These are phyloP conservation scores for Bombus pascuorum DNA, from an alignment of 1,140 invertebrate genomes.

Conservation along the genomic window DNA sequence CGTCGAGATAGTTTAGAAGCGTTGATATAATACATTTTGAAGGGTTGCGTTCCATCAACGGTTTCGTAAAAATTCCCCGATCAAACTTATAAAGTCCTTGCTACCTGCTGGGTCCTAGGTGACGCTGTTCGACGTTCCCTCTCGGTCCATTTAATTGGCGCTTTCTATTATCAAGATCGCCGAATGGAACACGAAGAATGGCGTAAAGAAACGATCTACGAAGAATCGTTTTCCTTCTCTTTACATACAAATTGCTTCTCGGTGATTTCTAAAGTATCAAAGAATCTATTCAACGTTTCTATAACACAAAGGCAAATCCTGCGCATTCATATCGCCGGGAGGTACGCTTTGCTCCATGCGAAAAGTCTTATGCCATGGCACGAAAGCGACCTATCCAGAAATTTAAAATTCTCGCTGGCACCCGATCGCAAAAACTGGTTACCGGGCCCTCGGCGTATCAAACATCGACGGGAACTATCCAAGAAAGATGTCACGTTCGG, in stretches of 20 bases:
- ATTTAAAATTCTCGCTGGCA: conserved; percentile 41
- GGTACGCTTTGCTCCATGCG: neutral
- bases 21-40: neutral
- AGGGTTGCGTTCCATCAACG: neutral
- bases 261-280: conserved; percentile 20
- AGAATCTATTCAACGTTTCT: conserved; percentile 23
- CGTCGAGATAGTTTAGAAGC: neutral
- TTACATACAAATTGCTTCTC: neutral
- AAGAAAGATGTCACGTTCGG: conserved; percentile 58
- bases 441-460: conserved; percentile 34
- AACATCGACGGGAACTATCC: neutral
- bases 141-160: neutral
- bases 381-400: conserved; percentile 31
- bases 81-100: no score
- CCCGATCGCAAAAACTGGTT: conserved; percentile 26
- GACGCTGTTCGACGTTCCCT: neutral
- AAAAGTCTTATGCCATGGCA: conserved; percentile 20
- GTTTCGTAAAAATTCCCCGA: neutral
- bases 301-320: conserved; percentile 6
- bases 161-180: neutral
- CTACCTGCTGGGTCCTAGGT: no score
- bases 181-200: neutral
- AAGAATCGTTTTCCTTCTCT: neutral
- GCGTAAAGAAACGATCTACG: neutral
- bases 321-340: conserved; percentile 11